Evolutionary conservation across 2,888 invertebrate genomes (phyloP), one percentile per base, ranked within the genome.

Genomic region (Rhagonycha fulva): DNA sequence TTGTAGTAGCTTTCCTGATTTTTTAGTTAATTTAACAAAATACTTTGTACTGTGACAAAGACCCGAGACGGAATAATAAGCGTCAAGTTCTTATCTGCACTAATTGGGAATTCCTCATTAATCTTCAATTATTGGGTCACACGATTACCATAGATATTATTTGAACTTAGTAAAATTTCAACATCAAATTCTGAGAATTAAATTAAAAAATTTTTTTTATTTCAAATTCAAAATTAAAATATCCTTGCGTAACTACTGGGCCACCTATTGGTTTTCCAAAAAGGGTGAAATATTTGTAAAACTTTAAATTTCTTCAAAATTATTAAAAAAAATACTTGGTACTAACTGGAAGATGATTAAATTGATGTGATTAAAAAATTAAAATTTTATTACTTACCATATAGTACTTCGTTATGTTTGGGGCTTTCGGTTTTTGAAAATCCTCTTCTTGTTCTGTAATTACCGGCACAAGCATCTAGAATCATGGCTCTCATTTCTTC

Each of bases 401-500:
- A 12, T 10, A 11, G 26, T 9, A n/a, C 47, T 30, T 61, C 66
- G 24, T 47, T 70, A 7, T 66, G 24, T 14, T 30, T 32, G 26
- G 32, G 14, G 66, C 28, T 30, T 24, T 70, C 70, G 11, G 9
- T n/a, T 28, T 67, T 63, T 2, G 72, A 68, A 14, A 26, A 60
- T 14, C 69, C 72, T 68, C 76, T 24, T 66, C 67, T 76, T 23
- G 14, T 66, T 47, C 72, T 62, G 12, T 69, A 69, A 24, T 76
- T 62, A 4, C 70, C 71, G 14, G 14, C 24, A 66, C 76, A 76
- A 28, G 63, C 72, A 30, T 63, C 28, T 24, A 76, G 24, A 0
- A 76, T 12, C 76, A 72, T 72, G 68, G 70, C 70, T 24, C 68
- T 47, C 67, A 60, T 26, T 67, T 69, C 67, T 2, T 76, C 76